Base-by-base conservation (phyloP, 2,888 invertebrate species). In the Dione juno region DNA sequence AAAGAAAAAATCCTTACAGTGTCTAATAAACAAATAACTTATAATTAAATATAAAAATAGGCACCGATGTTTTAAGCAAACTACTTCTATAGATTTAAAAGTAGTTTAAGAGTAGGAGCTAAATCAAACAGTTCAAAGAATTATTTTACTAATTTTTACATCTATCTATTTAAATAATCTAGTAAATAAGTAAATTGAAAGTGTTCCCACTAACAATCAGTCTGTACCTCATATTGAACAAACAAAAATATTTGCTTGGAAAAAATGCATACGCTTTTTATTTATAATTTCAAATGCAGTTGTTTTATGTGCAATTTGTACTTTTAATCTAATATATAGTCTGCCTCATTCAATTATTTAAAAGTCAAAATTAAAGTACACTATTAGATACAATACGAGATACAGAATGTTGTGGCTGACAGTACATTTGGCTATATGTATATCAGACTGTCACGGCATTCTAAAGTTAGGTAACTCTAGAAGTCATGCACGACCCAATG, bases 1-100 rank as follows among this genome's bases (percentile, higher is more conserved):
- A 50, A 40, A 35, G 19, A 64, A 64, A 45, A 50, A 63, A 41
- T 61, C 40, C 43, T 53, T 68, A 76, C 67, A 65, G 73, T 74
- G 73, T 61, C 71, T 72, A 72, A 65, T 73, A 77, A 82, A 80
- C 69, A 65, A 76, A 75, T 74, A 59, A 76, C 74, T 74, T 75
- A 76, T 64, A 73, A 50, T 50, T 77, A 76, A 78, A 76, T 76
- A 78, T 78, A 81, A 81, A 81, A 83, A 84, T 89, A 89, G 88
- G 89, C 90, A 89, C 90, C 85, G 80, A 82, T 86, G 83, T 79
- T 84, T 83, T 80, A 83, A 89, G 89, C 89, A 77, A 83, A 80
- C 88, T 89, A 89, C 84, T 73, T 80, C 86, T 88, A 88, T 75
- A 70, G 68, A 68, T 48, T 70, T 48, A 69, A 41, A 76, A 73